Evolutionary conservation across 2,888 invertebrate species (phyloP).

Genomic region (Sinotaia quadrata): DNA sequence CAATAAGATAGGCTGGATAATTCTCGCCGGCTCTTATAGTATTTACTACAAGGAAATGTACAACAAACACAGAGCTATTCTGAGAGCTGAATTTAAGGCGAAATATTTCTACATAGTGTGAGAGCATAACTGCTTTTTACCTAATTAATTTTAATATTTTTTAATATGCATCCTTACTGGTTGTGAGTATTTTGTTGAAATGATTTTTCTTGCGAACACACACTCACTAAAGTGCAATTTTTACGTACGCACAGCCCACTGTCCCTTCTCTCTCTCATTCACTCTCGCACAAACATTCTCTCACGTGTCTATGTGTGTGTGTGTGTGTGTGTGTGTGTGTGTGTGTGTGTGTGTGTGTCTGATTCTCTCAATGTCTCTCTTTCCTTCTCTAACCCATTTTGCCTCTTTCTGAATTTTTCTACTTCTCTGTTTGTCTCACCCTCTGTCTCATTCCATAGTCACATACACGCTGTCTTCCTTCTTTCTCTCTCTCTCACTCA

Average conservation of each 20-base stretch:
- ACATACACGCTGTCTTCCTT: background rate
- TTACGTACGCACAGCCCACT: background rate
- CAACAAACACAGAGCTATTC: no score
- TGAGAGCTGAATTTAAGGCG: no score
- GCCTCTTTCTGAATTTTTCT: conserved; percentile 1
- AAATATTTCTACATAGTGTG: no score
- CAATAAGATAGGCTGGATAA: no score
- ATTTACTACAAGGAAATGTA: no score
- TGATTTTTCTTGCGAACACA: no score
- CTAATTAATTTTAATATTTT: no score
- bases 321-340: background rate
- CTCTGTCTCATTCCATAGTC: background rate
- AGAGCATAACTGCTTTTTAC: no score
- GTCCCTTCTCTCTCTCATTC: background rate
- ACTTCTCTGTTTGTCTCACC: background rate
- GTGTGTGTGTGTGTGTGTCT: background rate
- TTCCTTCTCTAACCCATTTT: background rate
- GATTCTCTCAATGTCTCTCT: background rate
- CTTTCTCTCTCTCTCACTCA: background rate
- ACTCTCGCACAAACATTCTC: background rate
- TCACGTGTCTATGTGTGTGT: background rate
- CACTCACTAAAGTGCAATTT: background rate
- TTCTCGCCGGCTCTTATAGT: no score
- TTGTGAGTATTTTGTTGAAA: no score
- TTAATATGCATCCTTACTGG: no score